Evolutionary conservation across 2,888 invertebrate species (phyloP), one percentile per base, ranked within the genome.

Genomic region (Dolomedes plantarius): DNA sequence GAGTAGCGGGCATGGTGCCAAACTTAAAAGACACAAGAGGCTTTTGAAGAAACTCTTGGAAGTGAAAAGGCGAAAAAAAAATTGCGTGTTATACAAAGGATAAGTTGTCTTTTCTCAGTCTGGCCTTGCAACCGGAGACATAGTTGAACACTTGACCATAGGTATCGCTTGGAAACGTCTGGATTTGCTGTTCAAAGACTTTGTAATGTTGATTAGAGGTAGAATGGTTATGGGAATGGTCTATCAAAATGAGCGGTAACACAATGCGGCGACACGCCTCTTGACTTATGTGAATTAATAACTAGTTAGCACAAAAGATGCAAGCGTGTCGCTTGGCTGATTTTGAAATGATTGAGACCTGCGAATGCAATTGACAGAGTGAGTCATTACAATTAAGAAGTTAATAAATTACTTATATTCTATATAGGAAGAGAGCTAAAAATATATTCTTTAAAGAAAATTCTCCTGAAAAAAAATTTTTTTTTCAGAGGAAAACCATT

Each of bases 1-100:
- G 31, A 64, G 6, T 29, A 32, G 23, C 64, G 71, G 79, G 72
- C 72, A 80, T 23, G 50, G 46, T 73, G 80, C 80, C 80, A 80
- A 73, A 64, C 27, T 32, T 36, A 36, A 31, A 19, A n/a, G n/a
- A n/a, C n/a, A 67, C 67, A 73, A 80, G 50, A 73, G 28, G 50
- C 73, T 80, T 80, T 65, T 67, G 16, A 73, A 72, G 67, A 65
- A 79, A 29, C 41, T 46, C 19, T 27, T 1, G 68, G 68, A 23
- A 36, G 23, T 32, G 39, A 68, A 39, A 9, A 39, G 19, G 32
- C 11, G 11, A 11, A 16, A 11, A 16, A 56, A 56, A 6, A 3
- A 23, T 23, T 23, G 23, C 56, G 56, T 23, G 19, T 6, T 11
- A 23, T 23, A 56, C 56, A 56, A 56, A 56, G 56, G 16, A 23